Conservation (phyloP, 2,113 vertebrate genomes). For the Tyrannus savana region DNA sequence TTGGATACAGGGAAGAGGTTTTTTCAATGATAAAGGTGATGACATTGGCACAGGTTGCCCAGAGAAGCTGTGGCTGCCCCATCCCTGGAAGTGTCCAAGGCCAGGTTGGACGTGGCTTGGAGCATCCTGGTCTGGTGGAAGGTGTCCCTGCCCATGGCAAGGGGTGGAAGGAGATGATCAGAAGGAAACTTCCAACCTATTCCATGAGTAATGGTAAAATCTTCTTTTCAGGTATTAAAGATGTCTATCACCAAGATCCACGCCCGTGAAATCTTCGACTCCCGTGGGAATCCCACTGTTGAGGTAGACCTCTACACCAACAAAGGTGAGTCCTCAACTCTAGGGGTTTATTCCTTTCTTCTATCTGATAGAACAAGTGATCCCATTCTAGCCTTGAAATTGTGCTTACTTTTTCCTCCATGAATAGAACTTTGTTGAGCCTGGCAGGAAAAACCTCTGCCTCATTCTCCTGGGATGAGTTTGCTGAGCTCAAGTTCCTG, state of each 20-base stretch:
- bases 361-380: not conserved
- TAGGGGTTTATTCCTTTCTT: not conserved
- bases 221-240: conserved; percentile 71
- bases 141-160: not conserved
- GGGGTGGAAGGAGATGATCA: not conserved
- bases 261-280: conserved; percentile 96
- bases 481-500: not conserved
- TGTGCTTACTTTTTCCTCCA: not conserved
- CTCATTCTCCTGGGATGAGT: not conserved
- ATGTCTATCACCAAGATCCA: conserved; percentile 93
- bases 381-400: not conserved
- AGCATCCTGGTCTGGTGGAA: not conserved
- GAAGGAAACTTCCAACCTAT: not conserved
- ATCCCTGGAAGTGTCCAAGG: not conserved
- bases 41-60: not conserved
- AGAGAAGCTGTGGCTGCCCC: not conserved
- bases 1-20: not conserved
- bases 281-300: conserved; percentile 98
- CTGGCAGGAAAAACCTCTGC: not conserved
- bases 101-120: not conserved
- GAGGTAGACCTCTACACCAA: conserved; percentile 92
- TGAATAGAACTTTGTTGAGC: not conserved
- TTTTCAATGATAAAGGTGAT: not conserved
- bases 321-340: conserved; percentile 80
- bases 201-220: not conserved